Evolutionary conservation across 2,797 vertebrate genomes (phyloP).

Genomic region (Sarcoramphus papa): DNA sequence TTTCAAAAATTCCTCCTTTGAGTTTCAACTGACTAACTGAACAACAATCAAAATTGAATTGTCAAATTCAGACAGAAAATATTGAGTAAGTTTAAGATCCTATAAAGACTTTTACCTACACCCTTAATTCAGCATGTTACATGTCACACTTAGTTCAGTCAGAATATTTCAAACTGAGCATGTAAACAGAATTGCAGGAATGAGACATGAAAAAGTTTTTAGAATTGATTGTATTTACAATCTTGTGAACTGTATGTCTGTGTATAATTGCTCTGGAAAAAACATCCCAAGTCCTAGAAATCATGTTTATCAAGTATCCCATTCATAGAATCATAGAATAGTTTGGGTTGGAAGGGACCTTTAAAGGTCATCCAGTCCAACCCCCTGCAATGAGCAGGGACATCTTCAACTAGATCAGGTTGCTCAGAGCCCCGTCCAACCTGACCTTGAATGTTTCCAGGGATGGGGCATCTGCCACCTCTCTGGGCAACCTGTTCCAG

Average conservation of each 20-base stretch:
- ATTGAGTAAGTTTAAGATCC: not conserved
- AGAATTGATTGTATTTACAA: not conserved
- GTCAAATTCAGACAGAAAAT: not conserved
- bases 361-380: no score
- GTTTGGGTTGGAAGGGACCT: no score
- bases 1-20: not conserved
- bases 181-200: not conserved
- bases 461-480: no score
- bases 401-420: no score
- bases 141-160: not conserved
- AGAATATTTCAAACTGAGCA: not conserved
- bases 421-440: no score
- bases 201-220: not conserved
- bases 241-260: not conserved
- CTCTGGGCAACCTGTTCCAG: no score
- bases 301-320: not conserved
- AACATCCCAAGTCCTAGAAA: not conserved
- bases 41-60: not conserved
- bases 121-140: not conserved
- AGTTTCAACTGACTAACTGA: not conserved
- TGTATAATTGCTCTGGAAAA: not conserved
- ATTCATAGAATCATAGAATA: not conserved
- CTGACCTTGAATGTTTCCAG: no score
- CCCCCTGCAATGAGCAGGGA: no score
- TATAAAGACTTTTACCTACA: not conserved